Percentiles rank a stretch among this genome's conserved stretches.
These are phyloP conservation scores for Garra rufa DNA, from an alignment of 2,113 vertebrate genomes.

Conservation along the genomic window DNA sequence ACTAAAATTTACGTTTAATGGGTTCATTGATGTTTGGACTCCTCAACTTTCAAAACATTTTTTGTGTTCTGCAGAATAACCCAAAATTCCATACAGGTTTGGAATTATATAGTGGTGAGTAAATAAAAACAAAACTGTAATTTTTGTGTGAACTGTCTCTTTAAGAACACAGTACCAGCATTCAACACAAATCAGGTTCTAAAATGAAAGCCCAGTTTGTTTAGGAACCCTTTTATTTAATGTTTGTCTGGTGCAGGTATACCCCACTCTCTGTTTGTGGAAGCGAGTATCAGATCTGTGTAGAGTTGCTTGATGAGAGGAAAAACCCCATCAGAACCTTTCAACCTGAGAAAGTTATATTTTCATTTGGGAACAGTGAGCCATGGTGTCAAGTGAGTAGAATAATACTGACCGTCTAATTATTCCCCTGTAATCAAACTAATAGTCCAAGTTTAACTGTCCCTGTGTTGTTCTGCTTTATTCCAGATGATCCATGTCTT, in stretches of 20 bases:
- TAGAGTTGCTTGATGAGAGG: conserved; percentile 67
- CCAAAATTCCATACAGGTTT: no score
- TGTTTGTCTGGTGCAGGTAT: conserved; percentile 66
- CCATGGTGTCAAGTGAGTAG: conserved; percentile 70
- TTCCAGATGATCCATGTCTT: conserved; percentile 86
- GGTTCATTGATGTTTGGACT: no score
- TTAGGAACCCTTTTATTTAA: background rate
- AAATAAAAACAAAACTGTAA: no score
- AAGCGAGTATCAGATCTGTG: conserved; percentile 68
- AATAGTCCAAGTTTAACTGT: background rate
- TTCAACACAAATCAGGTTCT: background rate
- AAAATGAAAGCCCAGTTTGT: background rate
- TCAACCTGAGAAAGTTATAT: conserved; percentile 56
- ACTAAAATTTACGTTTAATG: no score
- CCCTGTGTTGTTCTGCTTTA: background rate
- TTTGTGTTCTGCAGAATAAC: no score
- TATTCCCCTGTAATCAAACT: background rate
- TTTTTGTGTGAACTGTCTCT: no score
- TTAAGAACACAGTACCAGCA: no score
- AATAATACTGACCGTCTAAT: background rate
- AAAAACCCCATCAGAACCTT: conserved; percentile 58
- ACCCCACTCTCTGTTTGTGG: conserved; percentile 73
- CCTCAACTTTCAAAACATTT: no score
- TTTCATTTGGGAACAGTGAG: conserved; percentile 72
- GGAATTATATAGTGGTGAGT: no score